phyloP scores from a whole-genome alignment of 2,113 vertebrate species.

The Hippocampus comes region DNA sequence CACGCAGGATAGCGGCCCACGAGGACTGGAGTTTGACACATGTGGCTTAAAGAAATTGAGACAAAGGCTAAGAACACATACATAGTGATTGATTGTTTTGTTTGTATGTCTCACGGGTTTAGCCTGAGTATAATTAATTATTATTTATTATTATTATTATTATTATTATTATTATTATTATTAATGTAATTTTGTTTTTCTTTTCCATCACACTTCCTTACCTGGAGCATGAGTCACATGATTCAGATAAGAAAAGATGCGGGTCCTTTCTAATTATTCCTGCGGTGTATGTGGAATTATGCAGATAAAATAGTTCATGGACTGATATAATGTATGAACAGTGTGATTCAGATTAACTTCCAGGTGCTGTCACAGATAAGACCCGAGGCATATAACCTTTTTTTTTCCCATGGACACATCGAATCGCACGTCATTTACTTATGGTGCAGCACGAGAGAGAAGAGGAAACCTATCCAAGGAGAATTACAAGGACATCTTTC shows the following conservation, averaged over 20 bases:
- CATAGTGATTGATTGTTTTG: too few species aligned
- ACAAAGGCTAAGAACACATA: too few species aligned
- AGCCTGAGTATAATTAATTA: too few species aligned
- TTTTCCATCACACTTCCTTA: background rate
- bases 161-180: too few species aligned
- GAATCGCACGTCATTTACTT: background rate
- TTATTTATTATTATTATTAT: too few species aligned
- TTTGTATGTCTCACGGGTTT: too few species aligned
- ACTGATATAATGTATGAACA: background rate
- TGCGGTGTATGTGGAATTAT: background rate
- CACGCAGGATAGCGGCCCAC: too few species aligned
- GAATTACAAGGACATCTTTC: background rate
- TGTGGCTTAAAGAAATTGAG: too few species aligned
- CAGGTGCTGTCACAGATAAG: slow-evolving; percentile 3
- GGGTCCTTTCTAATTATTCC: background rate
- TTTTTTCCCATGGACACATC: background rate
- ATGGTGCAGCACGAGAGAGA: background rate
- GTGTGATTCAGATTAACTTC: background rate
- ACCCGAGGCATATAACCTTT: background rate
- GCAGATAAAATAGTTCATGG: background rate
- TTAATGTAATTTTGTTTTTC: too few species aligned
- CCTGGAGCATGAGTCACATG: background rate
- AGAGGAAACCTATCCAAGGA: background rate
- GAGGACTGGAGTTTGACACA: too few species aligned
- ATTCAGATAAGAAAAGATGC: background rate